Conservation (phyloP, 2,888 invertebrate genomes). For the Trichopria drosophilae region DNA sequence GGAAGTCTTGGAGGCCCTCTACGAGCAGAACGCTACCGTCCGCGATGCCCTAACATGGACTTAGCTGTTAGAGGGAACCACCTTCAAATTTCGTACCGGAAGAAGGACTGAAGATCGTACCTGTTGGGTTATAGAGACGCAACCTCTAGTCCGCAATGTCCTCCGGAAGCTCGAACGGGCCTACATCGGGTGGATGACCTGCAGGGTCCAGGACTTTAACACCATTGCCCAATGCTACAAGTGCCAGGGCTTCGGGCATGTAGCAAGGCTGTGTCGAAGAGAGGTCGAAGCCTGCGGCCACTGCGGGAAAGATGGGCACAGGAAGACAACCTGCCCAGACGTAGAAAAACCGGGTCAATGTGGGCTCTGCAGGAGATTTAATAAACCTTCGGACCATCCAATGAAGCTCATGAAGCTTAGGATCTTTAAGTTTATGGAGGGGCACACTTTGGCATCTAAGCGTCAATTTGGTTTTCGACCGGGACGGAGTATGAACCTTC, state of each 20-base stretch:
- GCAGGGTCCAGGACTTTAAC: not conserved
- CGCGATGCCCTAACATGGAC: not conserved
- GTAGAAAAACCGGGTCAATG: too few relatives aligned
- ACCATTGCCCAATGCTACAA: constrained; percentile 3
- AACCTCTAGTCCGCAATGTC: not conserved
- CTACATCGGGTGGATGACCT: not conserved
- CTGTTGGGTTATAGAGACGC: too few relatives aligned
- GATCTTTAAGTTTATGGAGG: too few relatives aligned
- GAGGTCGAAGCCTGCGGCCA: not conserved
- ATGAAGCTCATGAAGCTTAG: too few relatives aligned
- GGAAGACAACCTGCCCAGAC: constrained; percentile 1
- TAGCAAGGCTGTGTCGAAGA: not conserved
- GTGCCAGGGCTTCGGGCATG: not conserved
- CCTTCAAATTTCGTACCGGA: not conserved
- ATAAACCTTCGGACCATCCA: not conserved
- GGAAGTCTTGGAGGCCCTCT: not conserved
- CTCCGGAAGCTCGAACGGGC: not conserved
- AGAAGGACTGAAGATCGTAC: too few relatives aligned
- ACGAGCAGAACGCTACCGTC: not conserved
- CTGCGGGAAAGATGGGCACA: not conserved
- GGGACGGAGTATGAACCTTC: too few relatives aligned
- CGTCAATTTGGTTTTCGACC: too few relatives aligned
- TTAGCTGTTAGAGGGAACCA: too few relatives aligned
- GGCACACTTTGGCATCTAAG: too few relatives aligned
- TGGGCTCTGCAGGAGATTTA: too few relatives aligned